Base-by-base conservation (phyloP, 2,113 vertebrate species). In the Tragelaphus strepsiceros region DNA sequence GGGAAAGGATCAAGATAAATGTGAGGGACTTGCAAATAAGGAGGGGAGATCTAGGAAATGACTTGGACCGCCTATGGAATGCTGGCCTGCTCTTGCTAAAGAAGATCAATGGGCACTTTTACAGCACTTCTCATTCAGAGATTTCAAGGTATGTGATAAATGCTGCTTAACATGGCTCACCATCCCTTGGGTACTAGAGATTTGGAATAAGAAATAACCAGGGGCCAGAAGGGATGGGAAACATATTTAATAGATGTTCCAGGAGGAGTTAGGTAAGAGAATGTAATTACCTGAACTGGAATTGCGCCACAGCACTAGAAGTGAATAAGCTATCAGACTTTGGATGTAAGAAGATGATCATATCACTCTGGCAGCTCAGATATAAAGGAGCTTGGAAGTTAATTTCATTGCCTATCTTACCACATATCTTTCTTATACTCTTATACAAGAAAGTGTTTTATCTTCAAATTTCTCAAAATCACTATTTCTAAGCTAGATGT, bases 131-230 rank as follows among this genome's bases (percentile, higher is more conserved):
- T 94, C 46, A 74, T 61, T 77, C 12, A 74, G n/a, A 67, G 51
- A 88, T 81, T 81, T 86, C 39, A 94, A 90, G 39, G 56, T 71
- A 12, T 11, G 32, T 86, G 81, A 94, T 94, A 91, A 92, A 95
- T 83, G 67, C 17, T 43, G 26, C 5, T 93, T 87, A 49, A 49
- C 30, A 43, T 32, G 49, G n/a, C 61, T 91, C 35, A 53, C 35
- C 16, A 77, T 30, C 51, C 62, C 62, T 32, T 26, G 83, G 35
- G 71, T 59, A n/a, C 21, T 43, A 83, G 46, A 93, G 35, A 91
- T 94, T 56, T 64, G 59, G 43, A 91, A 89, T 19, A 81, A 15
- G 43, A 71, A 94, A 89, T 91, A 89, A 39, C 71, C 35, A 80
- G 59, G 49, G 53, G 16, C 26, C 78, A 88, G 43, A 61, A 93